Conservation (phyloP, 37 sponge, comb jelly and placozoan species). For the Oscarella lobularis region DNA sequence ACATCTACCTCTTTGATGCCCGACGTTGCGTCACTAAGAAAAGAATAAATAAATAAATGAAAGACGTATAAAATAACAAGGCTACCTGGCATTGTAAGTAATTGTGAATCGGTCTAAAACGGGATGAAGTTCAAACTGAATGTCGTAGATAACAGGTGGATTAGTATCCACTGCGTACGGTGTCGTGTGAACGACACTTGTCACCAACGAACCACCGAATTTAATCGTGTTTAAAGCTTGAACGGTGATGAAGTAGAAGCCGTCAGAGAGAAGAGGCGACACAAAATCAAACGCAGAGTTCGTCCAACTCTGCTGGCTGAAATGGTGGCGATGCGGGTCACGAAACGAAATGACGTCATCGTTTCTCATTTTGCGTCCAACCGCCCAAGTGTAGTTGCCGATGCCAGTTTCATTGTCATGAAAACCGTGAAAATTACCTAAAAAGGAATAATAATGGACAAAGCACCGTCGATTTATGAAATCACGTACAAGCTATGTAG, state of each 20-base stretch:
- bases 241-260: conserved; percentile 57
- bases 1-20: conserved; percentile 29
- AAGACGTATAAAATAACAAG: neutral
- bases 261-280: neutral
- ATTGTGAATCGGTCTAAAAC: too few relatives aligned
- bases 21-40: conserved; percentile 46
- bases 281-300: neutral
- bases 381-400: conserved; percentile 58
- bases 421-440: conserved; percentile 66
- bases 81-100: conserved; percentile 39
- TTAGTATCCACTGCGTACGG: conserved; percentile 62
- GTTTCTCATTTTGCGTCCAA: conserved; percentile 25
- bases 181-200: conserved; percentile 56
- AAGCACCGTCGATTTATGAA: too few relatives aligned
- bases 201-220: conserved; percentile 69
- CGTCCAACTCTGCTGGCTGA: neutral
- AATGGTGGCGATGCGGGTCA: conserved; percentile 22
- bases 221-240: conserved; percentile 40
- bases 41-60: too few relatives aligned
- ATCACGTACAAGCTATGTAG: conserved; percentile 39
- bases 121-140: too few relatives aligned
- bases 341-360: conserved; percentile 23
- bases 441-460: too few relatives aligned
- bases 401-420: conserved; percentile 51
- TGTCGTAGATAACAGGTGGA: conserved; percentile 29